Evolutionary conservation across 2,113 vertebrate genomes (phyloP).

Genomic region (Hippocampus abdominalis): DNA sequence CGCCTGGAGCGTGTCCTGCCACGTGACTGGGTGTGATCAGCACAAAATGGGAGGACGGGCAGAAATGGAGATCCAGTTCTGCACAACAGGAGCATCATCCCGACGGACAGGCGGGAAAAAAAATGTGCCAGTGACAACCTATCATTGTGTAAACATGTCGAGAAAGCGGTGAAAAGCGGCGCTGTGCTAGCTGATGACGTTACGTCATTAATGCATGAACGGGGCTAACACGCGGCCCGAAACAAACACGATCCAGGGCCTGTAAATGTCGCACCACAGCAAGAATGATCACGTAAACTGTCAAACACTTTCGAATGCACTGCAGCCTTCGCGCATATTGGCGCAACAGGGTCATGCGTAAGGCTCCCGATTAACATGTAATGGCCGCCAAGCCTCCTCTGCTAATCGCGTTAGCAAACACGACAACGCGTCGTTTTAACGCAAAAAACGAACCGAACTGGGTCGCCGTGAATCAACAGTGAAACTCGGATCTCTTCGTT

Average conservation of each 20-base stretch:
- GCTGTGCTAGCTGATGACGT: neutral
- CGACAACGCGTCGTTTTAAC: neutral
- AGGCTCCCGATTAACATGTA: neutral
- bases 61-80: neutral
- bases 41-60: conserved; percentile 29
- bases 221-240: conserved; percentile 9
- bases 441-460: too few species aligned
- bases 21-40: conserved; percentile 42
- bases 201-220: neutral
- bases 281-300: neutral
- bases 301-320: neutral
- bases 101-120: too few species aligned
- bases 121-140: rapidly evolving
- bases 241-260: neutral
- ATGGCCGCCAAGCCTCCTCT: conserved; percentile 11
- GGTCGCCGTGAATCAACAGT: neutral
- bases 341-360: neutral
- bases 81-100: neutral
- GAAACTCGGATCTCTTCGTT: neutral
- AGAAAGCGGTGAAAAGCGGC: neutral
- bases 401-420: neutral
- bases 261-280: neutral
- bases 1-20: conserved; percentile 36
- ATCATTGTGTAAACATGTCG: neutral
- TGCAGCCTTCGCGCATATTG: neutral